Evolutionary conservation across 35 echinoderm and acorn worm genomes (phyloP).

Genomic region (Stichopus chloronotus): DNA sequence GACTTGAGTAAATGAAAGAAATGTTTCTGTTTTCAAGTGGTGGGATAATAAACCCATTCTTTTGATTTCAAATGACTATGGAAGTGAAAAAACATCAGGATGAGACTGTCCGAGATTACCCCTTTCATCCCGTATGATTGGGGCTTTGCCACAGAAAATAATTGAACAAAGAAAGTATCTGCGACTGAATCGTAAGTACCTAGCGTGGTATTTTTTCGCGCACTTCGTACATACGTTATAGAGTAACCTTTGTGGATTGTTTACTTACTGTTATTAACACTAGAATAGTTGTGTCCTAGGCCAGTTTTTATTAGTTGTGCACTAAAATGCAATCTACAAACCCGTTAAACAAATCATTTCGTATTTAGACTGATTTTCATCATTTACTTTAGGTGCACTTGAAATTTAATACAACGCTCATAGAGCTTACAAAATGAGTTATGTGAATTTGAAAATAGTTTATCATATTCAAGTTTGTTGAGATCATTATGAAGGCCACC

Average conservation of each 20-base stretch:
- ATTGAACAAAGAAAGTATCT: too few relatives aligned
- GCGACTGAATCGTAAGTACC: too few relatives aligned
- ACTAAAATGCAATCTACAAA: conserved; percentile 4
- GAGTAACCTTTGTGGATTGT: too few relatives aligned
- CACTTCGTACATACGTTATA: too few relatives aligned
- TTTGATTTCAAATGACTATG: neutral
- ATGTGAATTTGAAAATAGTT: conserved; percentile 14
- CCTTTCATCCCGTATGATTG: too few relatives aligned
- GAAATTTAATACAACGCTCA: neutral
- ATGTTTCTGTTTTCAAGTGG: neutral
- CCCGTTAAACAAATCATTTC: neutral
- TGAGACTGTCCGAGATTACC: too few relatives aligned
- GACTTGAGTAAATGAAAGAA: neutral
- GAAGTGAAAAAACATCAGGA: neutral
- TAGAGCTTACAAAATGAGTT: neutral
- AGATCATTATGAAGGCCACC: neutral
- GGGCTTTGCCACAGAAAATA: too few relatives aligned
- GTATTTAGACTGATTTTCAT: conserved; percentile 4
- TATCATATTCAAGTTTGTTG: neutral
- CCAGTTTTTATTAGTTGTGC: neutral
- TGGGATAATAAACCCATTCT: conserved; percentile 20
- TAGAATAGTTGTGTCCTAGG: too few relatives aligned
- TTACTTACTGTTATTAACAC: too few relatives aligned
- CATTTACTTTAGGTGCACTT: neutral
- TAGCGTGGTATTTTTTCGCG: too few relatives aligned